These are phyloP conservation scores for Oxystoma pomonae DNA, from an alignment of 2,888 invertebrate species.

Conservation along the genomic window DNA sequence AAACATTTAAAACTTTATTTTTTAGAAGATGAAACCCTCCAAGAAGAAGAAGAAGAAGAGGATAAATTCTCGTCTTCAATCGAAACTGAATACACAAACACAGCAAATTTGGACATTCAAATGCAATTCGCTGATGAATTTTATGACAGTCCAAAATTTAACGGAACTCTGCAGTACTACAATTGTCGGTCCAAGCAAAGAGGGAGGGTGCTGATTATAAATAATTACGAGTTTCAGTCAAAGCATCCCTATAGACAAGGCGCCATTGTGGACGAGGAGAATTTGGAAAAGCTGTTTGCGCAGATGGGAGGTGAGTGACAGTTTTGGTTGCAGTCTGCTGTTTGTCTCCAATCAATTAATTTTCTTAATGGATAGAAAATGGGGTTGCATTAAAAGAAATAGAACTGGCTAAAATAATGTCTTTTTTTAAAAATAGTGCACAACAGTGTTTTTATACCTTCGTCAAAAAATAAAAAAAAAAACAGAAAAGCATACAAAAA, in stretches of 20 bases:
- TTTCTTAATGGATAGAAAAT: no score
- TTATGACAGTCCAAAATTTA: constrained; percentile 31
- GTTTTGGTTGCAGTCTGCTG: no score
- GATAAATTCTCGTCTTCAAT: constrained; percentile 20
- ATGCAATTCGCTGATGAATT: constrained; percentile 28
- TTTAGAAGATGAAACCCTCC: no score
- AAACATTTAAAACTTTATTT: no score
- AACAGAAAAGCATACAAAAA: no score
- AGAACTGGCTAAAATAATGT: no score
- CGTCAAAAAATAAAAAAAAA: no score
- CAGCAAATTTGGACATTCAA: constrained; percentile 24
- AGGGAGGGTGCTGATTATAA: constrained; percentile 59
- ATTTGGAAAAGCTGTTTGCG: constrained; percentile 56
- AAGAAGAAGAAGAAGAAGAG: constrained; percentile 16
- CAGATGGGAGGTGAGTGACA: constrained; percentile 49
- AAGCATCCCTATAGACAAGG: constrained; percentile 50
- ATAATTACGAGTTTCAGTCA: constrained; percentile 54
- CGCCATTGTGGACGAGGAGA: constrained; percentile 55
- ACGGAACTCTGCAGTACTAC: constrained; percentile 39
- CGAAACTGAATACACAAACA: constrained; percentile 18
- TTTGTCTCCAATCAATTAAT: no score
- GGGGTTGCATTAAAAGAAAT: no score
- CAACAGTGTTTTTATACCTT: no score
- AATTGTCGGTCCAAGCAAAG: constrained; percentile 54
- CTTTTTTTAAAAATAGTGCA: no score